Percentiles rank a stretch among this genome's conserved stretches.
phyloP scores from a whole-genome alignment of 1,140 invertebrate genomes.

The Gonatopus flavifemur region DNA sequence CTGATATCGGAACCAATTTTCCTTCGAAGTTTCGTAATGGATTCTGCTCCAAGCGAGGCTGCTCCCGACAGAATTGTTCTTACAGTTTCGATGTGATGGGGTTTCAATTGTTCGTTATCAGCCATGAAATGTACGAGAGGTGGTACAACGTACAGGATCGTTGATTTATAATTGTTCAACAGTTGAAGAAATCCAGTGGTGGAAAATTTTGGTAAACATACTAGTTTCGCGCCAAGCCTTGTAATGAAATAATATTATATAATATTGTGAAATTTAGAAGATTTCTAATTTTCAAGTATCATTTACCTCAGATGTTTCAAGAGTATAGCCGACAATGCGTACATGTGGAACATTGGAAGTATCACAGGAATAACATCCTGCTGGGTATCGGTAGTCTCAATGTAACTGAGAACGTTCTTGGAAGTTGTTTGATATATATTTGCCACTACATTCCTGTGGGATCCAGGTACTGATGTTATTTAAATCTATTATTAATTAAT shows the following conservation, averaged over 20 bases:
- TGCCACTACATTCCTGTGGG: constrained; percentile 57
- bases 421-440: constrained; percentile 49
- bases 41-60: constrained; percentile 66
- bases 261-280: too few species aligned
- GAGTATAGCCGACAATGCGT: constrained; percentile 64
- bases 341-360: constrained; percentile 84
- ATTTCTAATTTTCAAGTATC: too few species aligned
- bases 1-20: constrained; percentile 41
- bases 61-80: constrained; percentile 67
- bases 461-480: too few species aligned
- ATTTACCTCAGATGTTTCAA: constrained; percentile 58
- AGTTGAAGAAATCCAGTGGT: constrained; percentile 61
- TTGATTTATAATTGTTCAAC: constrained; percentile 61
- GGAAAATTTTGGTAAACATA: constrained; percentile 72
- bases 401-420: not conserved
- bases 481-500: not conserved
- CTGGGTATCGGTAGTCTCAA: constrained; percentile 45
- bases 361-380: constrained; percentile 65
- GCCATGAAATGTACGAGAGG: constrained; percentile 72
- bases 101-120: constrained; percentile 63
- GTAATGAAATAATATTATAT: not conserved
- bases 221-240: constrained; percentile 64
- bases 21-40: constrained; percentile 62
- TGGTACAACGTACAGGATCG: constrained; percentile 63
- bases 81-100: constrained; percentile 61